Conservation (phyloP, 2,797 vertebrate genomes). For the Betta splendens region DNA sequence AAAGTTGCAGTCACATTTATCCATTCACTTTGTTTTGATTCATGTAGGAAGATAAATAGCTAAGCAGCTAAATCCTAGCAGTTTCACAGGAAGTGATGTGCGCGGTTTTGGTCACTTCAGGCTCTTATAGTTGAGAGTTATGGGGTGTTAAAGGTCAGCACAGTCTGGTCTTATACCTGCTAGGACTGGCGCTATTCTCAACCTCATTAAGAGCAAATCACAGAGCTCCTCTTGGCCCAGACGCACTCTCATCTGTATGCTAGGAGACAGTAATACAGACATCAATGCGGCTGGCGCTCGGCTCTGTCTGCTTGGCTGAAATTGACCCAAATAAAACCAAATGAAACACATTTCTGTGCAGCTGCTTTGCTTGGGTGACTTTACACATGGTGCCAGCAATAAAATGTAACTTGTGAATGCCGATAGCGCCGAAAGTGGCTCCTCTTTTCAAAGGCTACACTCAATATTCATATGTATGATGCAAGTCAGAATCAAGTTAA, state of each 20-base stretch:
- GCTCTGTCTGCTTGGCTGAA: conserved; percentile 47
- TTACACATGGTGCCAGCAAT: conserved; percentile 12
- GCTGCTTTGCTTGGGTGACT: conserved; percentile 23
- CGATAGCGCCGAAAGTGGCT: conserved; percentile 9
- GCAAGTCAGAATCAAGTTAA: conserved; percentile 5
- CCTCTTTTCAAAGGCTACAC: conserved; percentile 21
- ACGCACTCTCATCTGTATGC: conserved; percentile 64
- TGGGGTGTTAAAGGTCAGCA: conserved; percentile 59
- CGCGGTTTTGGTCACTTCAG: conserved; percentile 46
- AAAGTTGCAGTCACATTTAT: too few relatives aligned
- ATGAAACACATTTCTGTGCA: conserved; percentile 23
- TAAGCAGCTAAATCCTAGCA: too few relatives aligned
- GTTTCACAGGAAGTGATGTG: not conserved
- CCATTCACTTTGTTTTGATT: too few relatives aligned
- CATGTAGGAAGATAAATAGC: too few relatives aligned
- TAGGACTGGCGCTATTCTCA: conserved; percentile 35
- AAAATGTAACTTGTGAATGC: conserved; percentile 22
- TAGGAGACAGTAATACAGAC: conserved; percentile 53
- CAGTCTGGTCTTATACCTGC: conserved; percentile 48
- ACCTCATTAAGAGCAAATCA: conserved; percentile 70
- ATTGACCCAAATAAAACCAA: conserved; percentile 47
- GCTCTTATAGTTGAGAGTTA: conserved; percentile 51
- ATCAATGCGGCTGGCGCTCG: conserved; percentile 38
- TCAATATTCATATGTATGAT: conserved; percentile 36
- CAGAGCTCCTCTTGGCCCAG: conserved; percentile 41